Base-by-base conservation (phyloP, 1,140 invertebrate genomes). In the Pantala flavescens region DNA sequence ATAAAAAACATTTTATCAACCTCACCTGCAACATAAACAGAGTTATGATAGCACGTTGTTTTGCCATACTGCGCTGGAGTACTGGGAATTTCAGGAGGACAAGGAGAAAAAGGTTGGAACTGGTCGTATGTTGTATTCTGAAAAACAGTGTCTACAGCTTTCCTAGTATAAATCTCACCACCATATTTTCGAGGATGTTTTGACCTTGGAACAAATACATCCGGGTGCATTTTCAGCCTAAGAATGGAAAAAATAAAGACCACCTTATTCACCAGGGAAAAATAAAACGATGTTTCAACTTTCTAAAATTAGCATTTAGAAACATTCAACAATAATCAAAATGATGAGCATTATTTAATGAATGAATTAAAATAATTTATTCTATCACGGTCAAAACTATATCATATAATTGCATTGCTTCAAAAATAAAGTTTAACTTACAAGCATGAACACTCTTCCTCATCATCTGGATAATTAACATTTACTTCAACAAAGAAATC, bases 11-110 rank as follows among this genome's bases (percentile, higher is more conserved):
- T 36, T 36, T 36, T 36, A 36, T 36, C 28, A 76, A 21, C 76
- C 76, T 77, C 81, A 84, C 89, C 88, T 77, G 89, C 88, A 73
- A 90, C 80, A 79, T 84, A 90, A 63, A 89, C 81, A 72, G 87
- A 83, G 55, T 83, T 85, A 55, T 87, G 86, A 21, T 77, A 79
- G 72, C 86, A 85, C 7, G 81, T 77, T 11, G 88, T 80, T 73
- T 82, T 79, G 14, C 85, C 81, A 42, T 86, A 81, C 70, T 76
- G 73, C 11, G 86, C 78, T 5, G 77, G 72, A 23, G 78, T 80
- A 63, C 79, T 77, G 1, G 85, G 84, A 42, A 81, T 76, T 14
- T 80, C 73, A 21, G 86, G 85, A 11, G 87, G 85, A 75, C 85
- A 79, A 12, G 79, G 73, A 63, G 81, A 82, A 78, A 80, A 79